A percentile compares a stretch with the other conserved stretches of the same genome.
Conservation (phyloP, 2,888 invertebrate genomes). For the Archaeoteleia sp. region DNA sequence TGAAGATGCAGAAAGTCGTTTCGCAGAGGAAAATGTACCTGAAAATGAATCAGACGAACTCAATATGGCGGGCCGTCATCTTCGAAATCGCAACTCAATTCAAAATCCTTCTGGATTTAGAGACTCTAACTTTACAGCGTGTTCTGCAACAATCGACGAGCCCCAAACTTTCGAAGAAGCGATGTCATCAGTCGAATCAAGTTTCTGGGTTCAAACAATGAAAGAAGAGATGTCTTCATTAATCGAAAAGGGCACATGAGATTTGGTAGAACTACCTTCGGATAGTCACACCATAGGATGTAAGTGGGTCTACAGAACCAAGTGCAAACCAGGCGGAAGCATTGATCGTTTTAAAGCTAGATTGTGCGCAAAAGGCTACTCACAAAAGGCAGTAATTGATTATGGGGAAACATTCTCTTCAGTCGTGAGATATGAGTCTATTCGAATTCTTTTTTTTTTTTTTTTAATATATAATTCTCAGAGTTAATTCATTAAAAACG, state of each 20-base stretch:
- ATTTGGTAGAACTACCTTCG: neutral
- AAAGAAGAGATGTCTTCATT: neutral
- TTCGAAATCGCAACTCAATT: conserved; percentile 1
- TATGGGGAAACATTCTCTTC: conserved; percentile 42
- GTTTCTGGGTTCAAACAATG: neutral
- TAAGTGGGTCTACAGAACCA: conserved; percentile 12
- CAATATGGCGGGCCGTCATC: neutral
- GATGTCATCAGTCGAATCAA: neutral
- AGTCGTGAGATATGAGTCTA: conserved; percentile 26
- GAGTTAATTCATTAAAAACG: conserved; percentile 40
- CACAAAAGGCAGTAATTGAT: conserved; percentile 23
- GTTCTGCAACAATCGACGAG: neutral
- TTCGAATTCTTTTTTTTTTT: conserved; percentile 29
- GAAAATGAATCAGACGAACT: neutral
- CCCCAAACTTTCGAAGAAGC: conserved; percentile 4
- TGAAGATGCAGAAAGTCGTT: neutral
- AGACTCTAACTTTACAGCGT: neutral
- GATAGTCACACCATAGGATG: conserved; percentile 4
- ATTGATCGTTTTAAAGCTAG: conserved; percentile 4
- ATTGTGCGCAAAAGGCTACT: conserved; percentile 34
- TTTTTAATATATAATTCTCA: conserved; percentile 23
- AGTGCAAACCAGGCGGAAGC: neutral
- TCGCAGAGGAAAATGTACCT: neutral
- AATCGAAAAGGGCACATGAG: neutral
- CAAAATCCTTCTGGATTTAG: too few relatives aligned